Evolutionary conservation across 2,113 vertebrate genomes (phyloP), one percentile per base, ranked within the genome.

Genomic region (Pavo muticus): DNA sequence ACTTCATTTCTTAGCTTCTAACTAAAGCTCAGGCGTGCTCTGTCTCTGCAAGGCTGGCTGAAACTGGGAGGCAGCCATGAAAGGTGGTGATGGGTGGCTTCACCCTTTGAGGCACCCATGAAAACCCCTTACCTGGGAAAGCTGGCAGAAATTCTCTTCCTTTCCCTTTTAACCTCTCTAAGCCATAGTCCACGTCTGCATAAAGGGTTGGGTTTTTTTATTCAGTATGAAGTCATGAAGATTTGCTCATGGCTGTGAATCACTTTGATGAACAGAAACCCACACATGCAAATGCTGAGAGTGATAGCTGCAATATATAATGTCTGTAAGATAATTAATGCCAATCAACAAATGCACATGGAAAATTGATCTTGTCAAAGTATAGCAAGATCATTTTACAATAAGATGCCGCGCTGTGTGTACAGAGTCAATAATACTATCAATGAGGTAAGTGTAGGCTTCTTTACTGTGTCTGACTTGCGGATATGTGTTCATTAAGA

Each of bases 241-340:
- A 67, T 47, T 94, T 92, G 81, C 17, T 90, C 44, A 4, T 6
- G 68, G 87, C 85, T 91, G 77, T 74, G 65, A 89, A 87, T 14
- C 70, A 50, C 70, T 57, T 71, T 45, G 73, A 90, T 52, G 84
- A 81, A 84, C 71, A 84, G 56, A 75, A 87, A 71, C 48, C 56
- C 61, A 32, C 10, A 75, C 74, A 78, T 78, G 91, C 47, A 94
- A 69, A 3, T 40, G 63, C 21, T 54, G 90, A 44, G 59, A 92
- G 40, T 20, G 63, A 44, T 18, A 57, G 5, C 82, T 85, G 57
- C 80, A 59, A 3, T 14, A 75, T 64, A 23, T 17, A 54, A 67
- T 2, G 7, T 6, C 61, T 67, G n/a, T 14, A 40, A 59, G 50
- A 35, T 59, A 71, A n/a, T 39, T 72, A 78, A 45, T 20, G 81